Conservation (phyloP, 2,113 vertebrate genomes). For the Rhombomys opimus region DNA sequence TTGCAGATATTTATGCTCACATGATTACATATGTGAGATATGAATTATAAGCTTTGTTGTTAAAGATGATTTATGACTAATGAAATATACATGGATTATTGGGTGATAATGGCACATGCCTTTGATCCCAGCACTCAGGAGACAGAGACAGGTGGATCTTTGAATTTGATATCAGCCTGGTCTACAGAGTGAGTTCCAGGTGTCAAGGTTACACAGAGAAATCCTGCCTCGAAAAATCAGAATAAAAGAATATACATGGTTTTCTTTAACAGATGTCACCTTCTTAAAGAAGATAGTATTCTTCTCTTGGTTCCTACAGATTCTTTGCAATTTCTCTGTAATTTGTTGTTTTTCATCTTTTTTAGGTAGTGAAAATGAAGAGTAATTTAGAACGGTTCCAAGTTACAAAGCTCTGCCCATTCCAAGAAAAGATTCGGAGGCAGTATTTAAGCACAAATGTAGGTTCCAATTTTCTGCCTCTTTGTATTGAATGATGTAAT, state of each 20-base stretch:
- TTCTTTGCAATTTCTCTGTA: slow-evolving; percentile 42
- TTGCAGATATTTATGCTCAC: background rate
- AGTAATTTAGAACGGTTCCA: slow-evolving; percentile 98
- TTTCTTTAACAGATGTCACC: background rate
- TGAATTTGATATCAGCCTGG: too few relatives aligned
- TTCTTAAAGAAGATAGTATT: background rate
- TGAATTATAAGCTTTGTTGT: background rate
- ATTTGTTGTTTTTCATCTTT: slow-evolving; percentile 66
- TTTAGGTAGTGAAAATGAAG: slow-evolving; percentile 97
- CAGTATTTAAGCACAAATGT: slow-evolving; percentile 99
- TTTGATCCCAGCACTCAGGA: too few relatives aligned
- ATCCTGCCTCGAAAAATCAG: too few relatives aligned
- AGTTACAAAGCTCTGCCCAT: slow-evolving; percentile 96
- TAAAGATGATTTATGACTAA: background rate
- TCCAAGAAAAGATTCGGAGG: slow-evolving; percentile 97
- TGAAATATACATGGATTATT: background rate
- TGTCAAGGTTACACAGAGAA: too few relatives aligned
- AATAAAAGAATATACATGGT: background rate
- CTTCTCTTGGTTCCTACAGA: background rate
- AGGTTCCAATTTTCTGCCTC: slow-evolving; percentile 81
- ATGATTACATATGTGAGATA: background rate
- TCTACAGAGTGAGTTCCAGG: too few relatives aligned
- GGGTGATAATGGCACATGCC: too few relatives aligned
- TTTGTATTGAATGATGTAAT: slow-evolving; percentile 25
- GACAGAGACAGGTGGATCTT: too few relatives aligned